These are phyloP conservation scores for Poeciliopsis presidionis DNA, from an alignment of 2,797 vertebrate genomes.

Conservation along the genomic window DNA sequence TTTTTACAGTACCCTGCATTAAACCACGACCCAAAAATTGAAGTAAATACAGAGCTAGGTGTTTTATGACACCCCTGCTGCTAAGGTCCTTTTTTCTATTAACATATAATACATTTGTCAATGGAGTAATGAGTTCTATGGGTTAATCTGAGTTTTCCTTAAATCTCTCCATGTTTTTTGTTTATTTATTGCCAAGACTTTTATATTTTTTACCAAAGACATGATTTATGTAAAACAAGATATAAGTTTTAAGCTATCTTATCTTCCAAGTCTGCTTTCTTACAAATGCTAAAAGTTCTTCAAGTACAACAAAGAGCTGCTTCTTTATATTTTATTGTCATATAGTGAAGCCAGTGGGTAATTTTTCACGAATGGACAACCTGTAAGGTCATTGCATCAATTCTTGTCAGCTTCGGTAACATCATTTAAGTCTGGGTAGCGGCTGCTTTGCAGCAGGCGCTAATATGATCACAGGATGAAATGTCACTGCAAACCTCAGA, in stretches of 20 bases:
- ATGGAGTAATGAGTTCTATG: not conserved
- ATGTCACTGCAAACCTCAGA: constrained; percentile 65
- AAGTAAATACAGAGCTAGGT: not conserved
- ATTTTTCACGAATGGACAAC: constrained; percentile 50
- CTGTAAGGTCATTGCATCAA: constrained; percentile 74
- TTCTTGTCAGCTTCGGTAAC: constrained; percentile 72
- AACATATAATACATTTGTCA: not conserved
- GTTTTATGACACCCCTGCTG: not conserved
- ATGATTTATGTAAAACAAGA: constrained; percentile 1
- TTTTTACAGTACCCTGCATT: not conserved
- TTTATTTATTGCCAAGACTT: not conserved
- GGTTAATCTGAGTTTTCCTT: not conserved
- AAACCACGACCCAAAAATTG: not conserved
- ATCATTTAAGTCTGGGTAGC: constrained; percentile 52
- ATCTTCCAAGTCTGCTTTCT: not conserved
- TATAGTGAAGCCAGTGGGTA: constrained; percentile 30
- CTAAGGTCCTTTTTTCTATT: not conserved
- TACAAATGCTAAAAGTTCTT: constrained; percentile 26
- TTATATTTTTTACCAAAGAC: not conserved
- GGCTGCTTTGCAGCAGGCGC: constrained; percentile 52
- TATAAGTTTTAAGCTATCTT: not conserved
- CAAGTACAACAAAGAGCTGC: constrained; percentile 12
- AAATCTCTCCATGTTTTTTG: not conserved
- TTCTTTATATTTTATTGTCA: constrained; percentile 34
- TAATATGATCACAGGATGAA: constrained; percentile 72